These are phyloP conservation scores for Leucophenga montana DNA, from an alignment of 2,888 invertebrate genomes.

Conservation along the genomic window DNA sequence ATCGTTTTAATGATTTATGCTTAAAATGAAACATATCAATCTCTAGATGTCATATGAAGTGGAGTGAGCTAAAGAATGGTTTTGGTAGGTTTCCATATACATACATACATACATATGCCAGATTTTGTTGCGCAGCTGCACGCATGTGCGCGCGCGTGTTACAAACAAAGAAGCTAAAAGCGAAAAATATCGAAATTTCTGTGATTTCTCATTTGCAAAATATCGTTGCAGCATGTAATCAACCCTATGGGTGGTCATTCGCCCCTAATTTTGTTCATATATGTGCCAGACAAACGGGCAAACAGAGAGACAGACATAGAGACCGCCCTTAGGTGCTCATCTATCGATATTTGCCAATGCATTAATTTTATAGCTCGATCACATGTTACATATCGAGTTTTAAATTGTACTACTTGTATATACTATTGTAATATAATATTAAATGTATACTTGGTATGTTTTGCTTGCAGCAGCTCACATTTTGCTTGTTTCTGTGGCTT, in stretches of 20 bases:
- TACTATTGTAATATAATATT: no score
- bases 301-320: neutral
- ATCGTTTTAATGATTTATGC: neutral
- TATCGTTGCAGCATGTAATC: neutral
- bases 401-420: no score
- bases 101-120: no score
- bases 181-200: neutral
- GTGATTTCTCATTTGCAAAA: neutral
- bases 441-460: no score
- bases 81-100: no score
- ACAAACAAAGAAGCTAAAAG: neutral
- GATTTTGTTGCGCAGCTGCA: neutral
- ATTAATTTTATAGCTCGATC: neutral
- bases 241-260: slow-evolving; percentile 15
- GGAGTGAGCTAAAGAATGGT: neutral
- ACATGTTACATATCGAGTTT: neutral
- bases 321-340: neutral
- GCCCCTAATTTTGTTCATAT: slow-evolving; percentile 4
- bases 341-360: neutral
- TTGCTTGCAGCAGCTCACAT: neutral
- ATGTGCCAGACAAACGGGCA: neutral
- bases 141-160: slow-evolving; percentile 1
- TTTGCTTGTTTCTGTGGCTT: neutral
- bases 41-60: neutral
- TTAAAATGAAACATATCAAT: neutral